Base-by-base conservation (phyloP, 2,888 invertebrate species). In the Drosophila subsilvestris region DNA sequence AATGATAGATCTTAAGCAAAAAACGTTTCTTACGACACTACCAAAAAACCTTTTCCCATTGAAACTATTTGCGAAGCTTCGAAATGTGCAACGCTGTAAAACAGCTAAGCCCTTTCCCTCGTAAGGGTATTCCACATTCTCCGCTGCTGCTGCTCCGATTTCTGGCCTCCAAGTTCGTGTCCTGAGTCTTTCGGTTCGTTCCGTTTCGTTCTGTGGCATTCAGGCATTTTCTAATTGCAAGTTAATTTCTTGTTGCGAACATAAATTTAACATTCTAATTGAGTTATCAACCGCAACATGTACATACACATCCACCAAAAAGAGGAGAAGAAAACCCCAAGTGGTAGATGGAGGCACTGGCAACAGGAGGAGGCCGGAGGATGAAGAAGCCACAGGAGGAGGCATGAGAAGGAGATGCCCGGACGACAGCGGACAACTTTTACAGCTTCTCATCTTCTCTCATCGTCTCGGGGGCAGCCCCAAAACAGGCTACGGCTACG, bases 251-350 rank as follows among this genome's bases (percentile, higher is more conserved):
- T 78, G 88, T 86, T 88, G 86, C 86, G 84, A 78, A 89, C 88
- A 88, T 88, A 89, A 88, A 88, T 88, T 88, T 87, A 76, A 86
- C 86, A 89, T 89, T 89, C 90, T 88, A 88, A 88, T 88, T 88
- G 88, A 88, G 88, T 88, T 88, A 89, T 88, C 89, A 89, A 87
- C 88, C 88, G 84, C 88, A 89, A 87, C 88, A 81, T 88, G 85
- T 79, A 75, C 80, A 81, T 73, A 51, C 74, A 72, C 70, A 73
- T 1, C 37, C 61, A 48, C 65, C 48, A 43, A 65, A 49, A 72
- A 55, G 49, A 44, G 37, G 20, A 60, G 45, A 62, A 55, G 58
- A 73, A 66, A 66, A 74, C 76, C 74, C 76, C 77, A 76, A 74
- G 78, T 76, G 74, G 77, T 77, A 79, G 80, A 27, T 9, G 27